These are phyloP conservation scores for Catocala sponsa DNA, from an alignment of 2,888 invertebrate species.

Conservation along the genomic window DNA sequence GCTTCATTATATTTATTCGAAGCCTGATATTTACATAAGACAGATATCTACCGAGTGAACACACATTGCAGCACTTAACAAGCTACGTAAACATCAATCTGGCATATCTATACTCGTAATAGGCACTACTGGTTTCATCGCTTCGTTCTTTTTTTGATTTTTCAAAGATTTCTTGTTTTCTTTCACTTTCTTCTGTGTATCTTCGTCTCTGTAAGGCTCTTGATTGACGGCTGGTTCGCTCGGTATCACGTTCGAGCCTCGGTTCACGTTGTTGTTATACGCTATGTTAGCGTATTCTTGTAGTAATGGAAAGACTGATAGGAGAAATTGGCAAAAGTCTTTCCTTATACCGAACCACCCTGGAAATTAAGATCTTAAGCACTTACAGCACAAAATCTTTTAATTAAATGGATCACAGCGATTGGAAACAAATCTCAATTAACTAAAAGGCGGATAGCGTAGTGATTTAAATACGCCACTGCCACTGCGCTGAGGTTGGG, in stretches of 20 bases:
- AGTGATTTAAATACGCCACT: too few species aligned
- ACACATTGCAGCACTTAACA: slow-evolving; percentile 65
- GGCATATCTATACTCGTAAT: slow-evolving; percentile 97
- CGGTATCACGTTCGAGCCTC: slow-evolving; percentile 68
- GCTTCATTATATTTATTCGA: slow-evolving; percentile 66
- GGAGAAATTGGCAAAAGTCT: slow-evolving; percentile 98
- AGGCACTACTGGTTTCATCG: slow-evolving; percentile 95
- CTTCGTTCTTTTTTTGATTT: slow-evolving; percentile 92
- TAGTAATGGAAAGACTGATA: slow-evolving; percentile 97
- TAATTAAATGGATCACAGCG: too few species aligned
- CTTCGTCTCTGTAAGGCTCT: slow-evolving; percentile 83
- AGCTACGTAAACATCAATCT: slow-evolving; percentile 88
- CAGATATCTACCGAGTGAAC: slow-evolving; percentile 71
- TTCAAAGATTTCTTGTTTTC: slow-evolving; percentile 90
- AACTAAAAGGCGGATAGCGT: too few species aligned
- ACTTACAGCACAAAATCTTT: too few species aligned
- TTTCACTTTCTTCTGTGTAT: slow-evolving; percentile 81
- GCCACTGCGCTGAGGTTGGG: too few species aligned
- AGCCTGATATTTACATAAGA: slow-evolving; percentile 60
- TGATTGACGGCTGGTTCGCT: slow-evolving; percentile 74
- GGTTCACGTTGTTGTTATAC: slow-evolving; percentile 91
- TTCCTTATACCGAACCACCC: slow-evolving; percentile 99
- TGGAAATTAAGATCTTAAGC: slow-evolving; percentile 74
- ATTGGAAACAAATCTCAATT: too few species aligned
- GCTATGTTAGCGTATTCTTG: slow-evolving; percentile 99